phyloP scores from a whole-genome alignment of 1,140 invertebrate species.

The Lasioglossum albipes region DNA sequence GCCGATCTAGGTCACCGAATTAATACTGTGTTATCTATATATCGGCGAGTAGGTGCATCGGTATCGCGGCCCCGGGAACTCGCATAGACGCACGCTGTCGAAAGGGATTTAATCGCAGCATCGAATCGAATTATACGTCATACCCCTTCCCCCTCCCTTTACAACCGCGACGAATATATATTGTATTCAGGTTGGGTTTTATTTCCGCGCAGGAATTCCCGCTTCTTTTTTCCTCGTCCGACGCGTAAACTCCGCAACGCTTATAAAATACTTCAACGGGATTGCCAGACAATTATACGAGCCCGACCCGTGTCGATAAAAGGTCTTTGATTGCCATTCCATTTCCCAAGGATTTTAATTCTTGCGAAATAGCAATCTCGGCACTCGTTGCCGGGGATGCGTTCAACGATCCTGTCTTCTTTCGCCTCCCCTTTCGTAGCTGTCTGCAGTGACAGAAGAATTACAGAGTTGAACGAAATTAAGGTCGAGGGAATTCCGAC shows the following conservation, averaged over 20 bases:
- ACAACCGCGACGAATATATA: too few species aligned
- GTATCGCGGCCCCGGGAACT: conserved; percentile 11
- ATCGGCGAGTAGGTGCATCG: background rate
- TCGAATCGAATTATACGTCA: conserved; percentile 36
- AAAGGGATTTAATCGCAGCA: conserved; percentile 34
- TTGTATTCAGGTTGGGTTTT: background rate
- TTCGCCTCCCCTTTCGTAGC: too few species aligned
- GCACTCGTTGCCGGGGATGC: too few species aligned
- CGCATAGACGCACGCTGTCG: conserved; percentile 18
- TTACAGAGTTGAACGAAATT: too few species aligned
- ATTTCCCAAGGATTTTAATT: conserved; percentile 12
- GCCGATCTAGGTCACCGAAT: conserved; percentile 50
- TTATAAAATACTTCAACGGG: conserved; percentile 6
- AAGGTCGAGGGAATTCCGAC: too few species aligned
- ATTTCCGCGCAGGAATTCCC: background rate
- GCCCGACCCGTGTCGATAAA: background rate
- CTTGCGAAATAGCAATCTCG: too few species aligned
- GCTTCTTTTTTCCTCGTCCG: background rate
- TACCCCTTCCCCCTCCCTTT: background rate
- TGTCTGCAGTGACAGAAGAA: too few species aligned
- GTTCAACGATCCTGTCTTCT: too few species aligned
- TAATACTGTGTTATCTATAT: conserved; percentile 50
- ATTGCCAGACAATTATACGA: background rate
- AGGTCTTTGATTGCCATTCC: conserved; percentile 11
- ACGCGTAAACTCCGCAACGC: background rate